Evolutionary conservation across 2,888 invertebrate genomes (phyloP).

Genomic region (Cheilosia grossa): DNA sequence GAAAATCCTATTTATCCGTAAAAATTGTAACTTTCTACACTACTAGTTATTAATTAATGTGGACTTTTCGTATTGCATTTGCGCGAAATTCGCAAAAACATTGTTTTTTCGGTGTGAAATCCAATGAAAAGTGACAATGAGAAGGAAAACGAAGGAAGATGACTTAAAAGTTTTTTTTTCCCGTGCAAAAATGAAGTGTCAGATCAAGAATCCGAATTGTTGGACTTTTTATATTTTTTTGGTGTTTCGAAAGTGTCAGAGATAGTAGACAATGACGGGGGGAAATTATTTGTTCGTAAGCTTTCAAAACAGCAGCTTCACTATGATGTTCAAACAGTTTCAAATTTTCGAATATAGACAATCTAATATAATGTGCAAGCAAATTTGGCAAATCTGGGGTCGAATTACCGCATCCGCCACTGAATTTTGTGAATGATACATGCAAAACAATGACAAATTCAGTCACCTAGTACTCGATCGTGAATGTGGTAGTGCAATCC

Average conservation of each 20-base stretch:
- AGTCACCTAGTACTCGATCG: no score
- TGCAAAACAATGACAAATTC: no score
- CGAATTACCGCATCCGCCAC: no score
- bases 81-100: constrained; percentile 63
- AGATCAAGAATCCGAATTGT: background rate
- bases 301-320: background rate
- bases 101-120: constrained; percentile 67
- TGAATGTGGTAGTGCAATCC: no score
- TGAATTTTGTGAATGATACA: no score
- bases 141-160: constrained; percentile 55
- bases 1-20: constrained; percentile 17
- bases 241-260: constrained; percentile 22
- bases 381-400: no score
- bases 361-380: no score
- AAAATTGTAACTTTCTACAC: constrained; percentile 14
- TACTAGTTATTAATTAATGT: constrained; percentile 41
- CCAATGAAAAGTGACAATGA: constrained; percentile 63
- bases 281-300: background rate
- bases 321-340: background rate
- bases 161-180: constrained; percentile 52
- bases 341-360: background rate
- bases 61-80: constrained; percentile 50
- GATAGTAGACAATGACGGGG: constrained; percentile 41
- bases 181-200: constrained; percentile 26
- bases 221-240: constrained; percentile 14